These are phyloP conservation scores for Brienomyrus longianalis DNA, from an alignment of 2,113 vertebrate species.

Conservation along the genomic window DNA sequence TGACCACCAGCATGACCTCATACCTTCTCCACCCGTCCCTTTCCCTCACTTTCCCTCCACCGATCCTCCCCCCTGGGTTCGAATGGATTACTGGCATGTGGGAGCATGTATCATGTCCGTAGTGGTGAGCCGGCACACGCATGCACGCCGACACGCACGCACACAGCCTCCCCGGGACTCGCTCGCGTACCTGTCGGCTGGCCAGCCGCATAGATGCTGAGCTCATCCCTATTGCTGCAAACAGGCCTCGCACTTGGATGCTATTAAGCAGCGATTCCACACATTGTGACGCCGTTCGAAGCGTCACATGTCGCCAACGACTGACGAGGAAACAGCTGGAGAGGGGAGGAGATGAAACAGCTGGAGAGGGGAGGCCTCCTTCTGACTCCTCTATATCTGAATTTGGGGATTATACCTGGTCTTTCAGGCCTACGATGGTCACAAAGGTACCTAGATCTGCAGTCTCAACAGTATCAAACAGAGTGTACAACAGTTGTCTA, in stretches of 20 bases:
- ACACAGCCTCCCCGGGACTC: no score
- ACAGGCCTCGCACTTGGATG: neutral
- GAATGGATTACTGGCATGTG: neutral
- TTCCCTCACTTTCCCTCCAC: conserved; percentile 35
- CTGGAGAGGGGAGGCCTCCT: no score
- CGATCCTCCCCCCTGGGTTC: neutral
- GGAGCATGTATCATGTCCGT: neutral
- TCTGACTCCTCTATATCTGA: neutral
- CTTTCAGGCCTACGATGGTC: neutral
- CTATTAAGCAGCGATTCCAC: neutral
- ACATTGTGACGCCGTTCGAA: neutral
- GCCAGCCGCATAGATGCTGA: neutral
- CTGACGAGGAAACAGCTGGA: neutral
- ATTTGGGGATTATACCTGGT: neutral
- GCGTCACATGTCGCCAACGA: neutral
- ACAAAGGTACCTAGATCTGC: neutral
- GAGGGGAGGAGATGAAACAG: neutral
- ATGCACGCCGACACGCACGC: no score
- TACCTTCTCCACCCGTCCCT: conserved; percentile 48
- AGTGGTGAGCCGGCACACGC: no score
- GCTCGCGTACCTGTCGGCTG: no score
- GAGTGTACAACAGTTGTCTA: neutral
- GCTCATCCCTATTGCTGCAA: neutral
- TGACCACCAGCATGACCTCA: conserved; percentile 50
- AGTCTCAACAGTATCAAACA: neutral